These are phyloP conservation scores for Prochilodus magdalenae DNA, from an alignment of 2,113 vertebrate species.

Conservation along the genomic window DNA sequence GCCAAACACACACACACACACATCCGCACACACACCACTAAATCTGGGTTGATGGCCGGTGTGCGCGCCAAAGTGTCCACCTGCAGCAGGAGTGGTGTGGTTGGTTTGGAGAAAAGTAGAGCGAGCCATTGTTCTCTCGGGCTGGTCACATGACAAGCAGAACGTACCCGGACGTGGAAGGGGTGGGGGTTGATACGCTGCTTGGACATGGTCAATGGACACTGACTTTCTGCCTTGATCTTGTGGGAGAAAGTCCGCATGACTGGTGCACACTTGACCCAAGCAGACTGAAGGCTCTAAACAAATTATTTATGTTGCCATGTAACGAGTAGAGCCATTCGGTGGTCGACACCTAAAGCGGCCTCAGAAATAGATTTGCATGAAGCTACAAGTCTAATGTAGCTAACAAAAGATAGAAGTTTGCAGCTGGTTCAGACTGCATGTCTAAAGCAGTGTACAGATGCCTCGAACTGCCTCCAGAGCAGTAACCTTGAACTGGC, in stretches of 20 bases:
- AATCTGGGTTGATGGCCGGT: slow-evolving; percentile 61
- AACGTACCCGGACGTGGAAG: slow-evolving; percentile 33
- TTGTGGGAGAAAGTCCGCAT: slow-evolving; percentile 16
- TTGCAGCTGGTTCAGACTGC: too few species aligned
- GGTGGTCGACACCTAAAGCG: not conserved
- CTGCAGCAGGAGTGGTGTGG: slow-evolving; percentile 51
- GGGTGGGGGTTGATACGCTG: slow-evolving; percentile 44
- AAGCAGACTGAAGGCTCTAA: slow-evolving; percentile 20
- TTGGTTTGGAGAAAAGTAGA: slow-evolving; percentile 55
- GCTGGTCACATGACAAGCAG: slow-evolving; percentile 53
- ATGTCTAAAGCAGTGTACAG: too few species aligned
- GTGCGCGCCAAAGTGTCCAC: slow-evolving; percentile 52
- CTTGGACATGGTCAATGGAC: slow-evolving; percentile 50
- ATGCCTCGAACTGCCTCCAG: too few species aligned
- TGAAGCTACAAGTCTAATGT: not conserved
- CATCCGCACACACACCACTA: slow-evolving; percentile 41
- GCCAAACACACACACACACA: slow-evolving; percentile 52
- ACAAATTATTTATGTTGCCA: slow-evolving; percentile 33
- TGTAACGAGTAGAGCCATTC: not conserved
- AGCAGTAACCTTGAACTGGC: too few species aligned
- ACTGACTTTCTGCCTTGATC: slow-evolving; percentile 43
- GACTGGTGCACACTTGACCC: slow-evolving; percentile 11
- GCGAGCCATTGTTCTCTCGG: slow-evolving; percentile 54
- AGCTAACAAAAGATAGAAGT: not conserved
- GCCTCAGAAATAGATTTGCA: not conserved